Base-by-base conservation (phyloP, 2,888 invertebrate genomes). In the Limnephilus lunatus region DNA sequence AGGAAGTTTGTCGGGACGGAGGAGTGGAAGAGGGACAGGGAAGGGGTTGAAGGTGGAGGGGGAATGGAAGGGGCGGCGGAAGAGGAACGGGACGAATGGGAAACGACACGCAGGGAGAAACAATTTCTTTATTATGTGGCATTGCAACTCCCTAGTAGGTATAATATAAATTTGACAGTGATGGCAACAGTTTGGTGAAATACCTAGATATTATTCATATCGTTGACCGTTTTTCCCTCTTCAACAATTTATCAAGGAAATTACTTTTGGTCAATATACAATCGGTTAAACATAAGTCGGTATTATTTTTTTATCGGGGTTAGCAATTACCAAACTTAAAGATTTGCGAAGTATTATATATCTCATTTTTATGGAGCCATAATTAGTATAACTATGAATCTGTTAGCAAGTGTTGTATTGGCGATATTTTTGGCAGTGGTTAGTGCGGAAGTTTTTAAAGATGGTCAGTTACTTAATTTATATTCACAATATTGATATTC, bases 301-400 rank as follows among this genome's bases (percentile, higher is more conserved):
- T 15, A 83, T 19, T 19, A 7, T 68, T 53, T 48, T 48, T 53
- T 53, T 53, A 68, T 68, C 68, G 2, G 0, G 25, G 25, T 83
- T 35, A 25, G 4, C 31, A 15, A 35, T 83, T 39, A 39, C 7
- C 39, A 19, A 83, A 19, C 35, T 15, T 2, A 35, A 83, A 83
- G 15, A 32, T 35, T 83, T 15, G 30, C 35, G 19, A 83, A 31
- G 15, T 15, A 35, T 35, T 14, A 19, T 2, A 19, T 83, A 68
- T 25, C 25, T 68, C 7, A 7, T 68, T 68, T 53, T 68, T 25
- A 68, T 68, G 25, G 5, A 68, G 94, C 96, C 4, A 94, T 97
- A 93, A 97, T 97, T 0, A 95, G 12, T 25, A 19, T 7, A 30
- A 88, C 25, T 5, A 88, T 88, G 88, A 80, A 19, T 3, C 19